Percentiles rank a stretch among this genome's conserved stretches.
Evolutionary conservation across 1,140 invertebrate species (phyloP).

Genomic region (Brachionus koreanus): DNA sequence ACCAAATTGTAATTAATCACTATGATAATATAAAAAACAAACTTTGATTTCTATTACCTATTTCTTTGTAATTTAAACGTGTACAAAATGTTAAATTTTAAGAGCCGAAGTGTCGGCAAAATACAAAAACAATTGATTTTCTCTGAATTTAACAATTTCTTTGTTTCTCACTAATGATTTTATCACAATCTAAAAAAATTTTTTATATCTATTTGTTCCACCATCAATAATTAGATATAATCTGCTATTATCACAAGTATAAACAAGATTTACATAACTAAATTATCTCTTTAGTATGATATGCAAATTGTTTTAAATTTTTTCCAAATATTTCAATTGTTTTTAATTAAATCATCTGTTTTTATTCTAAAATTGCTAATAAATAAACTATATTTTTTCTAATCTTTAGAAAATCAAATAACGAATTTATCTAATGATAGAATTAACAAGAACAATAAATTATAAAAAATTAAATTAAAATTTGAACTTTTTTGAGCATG

Average conservation of each 20-base stretch:
- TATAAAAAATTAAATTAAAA: too few species aligned
- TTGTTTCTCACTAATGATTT: neutral
- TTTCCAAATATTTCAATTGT: too few species aligned
- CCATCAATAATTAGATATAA: neutral
- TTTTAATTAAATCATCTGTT: too few species aligned
- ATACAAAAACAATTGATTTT: neutral
- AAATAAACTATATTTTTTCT: too few species aligned
- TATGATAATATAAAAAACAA: slow-evolving; percentile 12
- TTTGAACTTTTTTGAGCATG: too few species aligned
- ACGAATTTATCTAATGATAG: too few species aligned
- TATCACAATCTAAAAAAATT: neutral
- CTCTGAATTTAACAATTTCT: neutral
- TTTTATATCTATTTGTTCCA: neutral
- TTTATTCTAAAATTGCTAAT: too few species aligned
- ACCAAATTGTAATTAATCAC: slow-evolving; percentile 17
- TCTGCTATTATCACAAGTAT: neutral
- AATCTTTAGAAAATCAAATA: too few species aligned
- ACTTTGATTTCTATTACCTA: neutral
- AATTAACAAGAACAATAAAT: too few species aligned
- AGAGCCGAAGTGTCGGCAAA: neutral
- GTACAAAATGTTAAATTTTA: neutral
- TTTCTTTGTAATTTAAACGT: slow-evolving; percentile 2
- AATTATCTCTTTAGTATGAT: neutral
- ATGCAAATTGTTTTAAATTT: too few species aligned
- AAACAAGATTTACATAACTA: neutral